These are phyloP conservation scores for Polydrusus cervinus DNA, from an alignment of 2,888 invertebrate species.

Conservation along the genomic window DNA sequence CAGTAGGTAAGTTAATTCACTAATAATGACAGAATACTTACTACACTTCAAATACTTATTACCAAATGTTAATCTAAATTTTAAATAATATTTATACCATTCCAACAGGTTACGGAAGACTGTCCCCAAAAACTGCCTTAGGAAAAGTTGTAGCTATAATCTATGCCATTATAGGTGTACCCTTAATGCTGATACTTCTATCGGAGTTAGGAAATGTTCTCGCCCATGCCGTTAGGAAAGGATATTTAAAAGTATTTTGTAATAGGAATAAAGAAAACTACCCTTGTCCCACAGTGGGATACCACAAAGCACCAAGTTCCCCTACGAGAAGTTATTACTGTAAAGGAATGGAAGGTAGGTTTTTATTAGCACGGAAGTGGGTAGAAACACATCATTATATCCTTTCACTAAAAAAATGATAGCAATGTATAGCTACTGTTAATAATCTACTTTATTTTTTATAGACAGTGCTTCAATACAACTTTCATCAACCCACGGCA, in stretches of 20 bases:
- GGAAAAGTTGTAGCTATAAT: constrained; percentile 90
- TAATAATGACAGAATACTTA: background rate
- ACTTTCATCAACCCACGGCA: constrained; percentile 60
- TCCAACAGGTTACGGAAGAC: constrained; percentile 90
- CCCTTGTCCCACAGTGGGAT: constrained; percentile 66
- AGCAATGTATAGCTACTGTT: no score
- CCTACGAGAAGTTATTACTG: constrained; percentile 72
- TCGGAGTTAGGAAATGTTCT: constrained; percentile 88
- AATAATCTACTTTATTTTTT: background rate
- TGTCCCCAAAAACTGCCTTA: constrained; percentile 87
- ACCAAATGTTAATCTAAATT: no score
- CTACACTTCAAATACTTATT: no score
- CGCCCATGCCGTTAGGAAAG: constrained; percentile 83
- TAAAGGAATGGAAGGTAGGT: constrained; percentile 61
- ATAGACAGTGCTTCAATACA: constrained; percentile 66
- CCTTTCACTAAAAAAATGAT: no score
- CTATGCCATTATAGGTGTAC: constrained; percentile 91
- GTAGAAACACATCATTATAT: no score
- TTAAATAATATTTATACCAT: no score
- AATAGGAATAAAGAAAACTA: constrained; percentile 59
- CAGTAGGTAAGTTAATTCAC: constrained; percentile 88
- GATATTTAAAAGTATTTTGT: constrained; percentile 75
- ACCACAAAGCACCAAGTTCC: constrained; percentile 75
- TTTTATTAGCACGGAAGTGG: no score
- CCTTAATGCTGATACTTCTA: constrained; percentile 88